These are phyloP conservation scores for Contarinia nasturtii DNA, from an alignment of 1,140 invertebrate species.

Conservation along the genomic window DNA sequence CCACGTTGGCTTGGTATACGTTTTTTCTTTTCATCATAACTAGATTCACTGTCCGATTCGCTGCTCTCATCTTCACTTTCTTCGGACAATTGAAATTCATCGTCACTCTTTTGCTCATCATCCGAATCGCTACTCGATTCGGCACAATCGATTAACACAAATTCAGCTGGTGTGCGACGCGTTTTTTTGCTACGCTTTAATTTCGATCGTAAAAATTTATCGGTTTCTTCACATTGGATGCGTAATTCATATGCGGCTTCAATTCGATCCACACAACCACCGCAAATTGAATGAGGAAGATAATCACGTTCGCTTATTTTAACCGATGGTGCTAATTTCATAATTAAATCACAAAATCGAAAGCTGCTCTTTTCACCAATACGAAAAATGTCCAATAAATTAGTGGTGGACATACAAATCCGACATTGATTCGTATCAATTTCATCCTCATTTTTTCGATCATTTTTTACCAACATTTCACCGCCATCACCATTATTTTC, in stretches of 20 bases:
- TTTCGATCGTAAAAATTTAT: slow-evolving; percentile 19
- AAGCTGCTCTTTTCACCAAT: slow-evolving; percentile 9
- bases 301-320: slow-evolving; percentile 19
- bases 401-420: slow-evolving; percentile 14
- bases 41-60: slow-evolving; percentile 19
- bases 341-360: slow-evolving; percentile 18
- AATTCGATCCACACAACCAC: slow-evolving; percentile 14
- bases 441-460: slow-evolving; percentile 9
- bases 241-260: slow-evolving; percentile 18
- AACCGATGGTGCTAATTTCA: slow-evolving; percentile 17
- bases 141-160: slow-evolving; percentile 23
- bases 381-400: slow-evolving; percentile 15
- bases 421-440: slow-evolving; percentile 21
- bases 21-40: slow-evolving; percentile 2
- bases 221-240: slow-evolving; percentile 19
- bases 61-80: slow-evolving; percentile 14
- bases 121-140: slow-evolving; percentile 12
- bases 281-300: slow-evolving; percentile 22
- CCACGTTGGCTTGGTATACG: not conserved
- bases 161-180: slow-evolving; percentile 19
- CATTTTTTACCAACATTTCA: too few species aligned
- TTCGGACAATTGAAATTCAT: slow-evolving; percentile 20
- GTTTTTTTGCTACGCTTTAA: slow-evolving; percentile 23
- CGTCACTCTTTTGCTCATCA: slow-evolving; percentile 17
- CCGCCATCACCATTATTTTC: too few species aligned